phyloP scores from a whole-genome alignment of 2,888 invertebrate species.

The Drosophila mimica region DNA sequence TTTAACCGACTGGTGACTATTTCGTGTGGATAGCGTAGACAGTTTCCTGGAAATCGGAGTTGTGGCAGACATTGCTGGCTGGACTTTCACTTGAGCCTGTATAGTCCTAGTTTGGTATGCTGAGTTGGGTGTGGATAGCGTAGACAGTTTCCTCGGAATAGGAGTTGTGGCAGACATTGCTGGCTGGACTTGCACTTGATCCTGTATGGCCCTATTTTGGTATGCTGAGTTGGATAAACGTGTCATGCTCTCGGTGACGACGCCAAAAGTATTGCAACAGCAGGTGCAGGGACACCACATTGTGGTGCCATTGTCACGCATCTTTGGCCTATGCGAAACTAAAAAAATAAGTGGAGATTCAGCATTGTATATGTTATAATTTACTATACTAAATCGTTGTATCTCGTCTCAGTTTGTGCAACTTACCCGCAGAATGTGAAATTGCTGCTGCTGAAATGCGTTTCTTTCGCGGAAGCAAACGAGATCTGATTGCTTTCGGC shows the following conservation, averaged over 20 bases:
- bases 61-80: background rate
- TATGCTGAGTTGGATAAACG: background rate
- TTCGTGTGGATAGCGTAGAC: background rate
- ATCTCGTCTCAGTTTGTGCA: background rate
- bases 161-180: background rate
- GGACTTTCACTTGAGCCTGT: too few species aligned
- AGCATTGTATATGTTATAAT: background rate
- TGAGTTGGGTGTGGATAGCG: background rate
- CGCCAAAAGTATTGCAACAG: conserved; percentile 25
- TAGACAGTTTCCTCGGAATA: background rate
- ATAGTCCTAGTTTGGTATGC: too few species aligned
- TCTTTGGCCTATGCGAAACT: background rate
- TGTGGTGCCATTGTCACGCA: conserved; percentile 60
- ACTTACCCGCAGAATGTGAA: background rate
- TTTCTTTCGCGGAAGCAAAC: background rate
- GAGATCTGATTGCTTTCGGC: background rate
- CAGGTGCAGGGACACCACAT: conserved; percentile 64
- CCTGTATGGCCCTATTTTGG: background rate
- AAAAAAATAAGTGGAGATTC: background rate
- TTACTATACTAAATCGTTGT: background rate
- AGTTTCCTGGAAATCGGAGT: background rate
- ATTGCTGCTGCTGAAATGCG: background rate
- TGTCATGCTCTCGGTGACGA: background rate
- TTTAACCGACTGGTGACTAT: background rate
- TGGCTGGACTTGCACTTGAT: background rate